A percentile compares a stretch with the other conserved stretches of the same genome.
Evolutionary conservation across 2,797 vertebrate genomes (phyloP).

Genomic region (Nyctibius grandis): DNA sequence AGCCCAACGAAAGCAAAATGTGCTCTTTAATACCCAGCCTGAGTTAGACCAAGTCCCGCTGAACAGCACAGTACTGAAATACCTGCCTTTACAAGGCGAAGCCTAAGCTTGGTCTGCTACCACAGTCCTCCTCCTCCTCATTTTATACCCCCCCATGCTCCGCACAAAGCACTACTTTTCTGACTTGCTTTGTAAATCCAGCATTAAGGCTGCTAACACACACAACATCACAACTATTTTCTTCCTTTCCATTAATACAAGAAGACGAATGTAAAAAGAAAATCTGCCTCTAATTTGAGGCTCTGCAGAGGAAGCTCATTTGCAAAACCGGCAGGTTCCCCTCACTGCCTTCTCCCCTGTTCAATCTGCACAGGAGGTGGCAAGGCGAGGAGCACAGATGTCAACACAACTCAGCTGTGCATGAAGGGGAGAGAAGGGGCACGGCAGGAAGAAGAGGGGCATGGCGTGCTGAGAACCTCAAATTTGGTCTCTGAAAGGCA

Average conservation of each 20-base stretch:
- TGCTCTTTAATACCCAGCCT: neutral
- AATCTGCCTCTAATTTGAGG: neutral
- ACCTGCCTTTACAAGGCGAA: neutral
- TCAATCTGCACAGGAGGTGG: neutral
- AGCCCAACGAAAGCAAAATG: neutral
- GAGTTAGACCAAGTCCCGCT: neutral
- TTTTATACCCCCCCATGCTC: neutral
- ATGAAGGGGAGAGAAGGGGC: neutral
- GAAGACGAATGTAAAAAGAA: neutral
- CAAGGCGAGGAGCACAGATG: neutral
- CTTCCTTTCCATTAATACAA: neutral
- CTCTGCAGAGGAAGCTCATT: neutral
- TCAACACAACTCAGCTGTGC: accelerated
- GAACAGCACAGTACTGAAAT: neutral
- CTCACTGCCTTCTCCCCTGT: neutral
- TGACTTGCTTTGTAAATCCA: neutral
- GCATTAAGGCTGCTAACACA: neutral
- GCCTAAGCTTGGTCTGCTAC: neutral
- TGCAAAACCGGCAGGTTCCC: neutral
- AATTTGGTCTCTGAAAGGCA: neutral
- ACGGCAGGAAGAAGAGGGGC: too few relatives aligned
- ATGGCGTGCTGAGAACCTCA: accelerated
- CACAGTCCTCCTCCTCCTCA: neutral
- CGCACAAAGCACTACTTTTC: neutral
- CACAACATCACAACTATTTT: neutral